Evolutionary conservation across 2,888 invertebrate species (phyloP).

Genomic region (Ichneumon xanthorius): DNA sequence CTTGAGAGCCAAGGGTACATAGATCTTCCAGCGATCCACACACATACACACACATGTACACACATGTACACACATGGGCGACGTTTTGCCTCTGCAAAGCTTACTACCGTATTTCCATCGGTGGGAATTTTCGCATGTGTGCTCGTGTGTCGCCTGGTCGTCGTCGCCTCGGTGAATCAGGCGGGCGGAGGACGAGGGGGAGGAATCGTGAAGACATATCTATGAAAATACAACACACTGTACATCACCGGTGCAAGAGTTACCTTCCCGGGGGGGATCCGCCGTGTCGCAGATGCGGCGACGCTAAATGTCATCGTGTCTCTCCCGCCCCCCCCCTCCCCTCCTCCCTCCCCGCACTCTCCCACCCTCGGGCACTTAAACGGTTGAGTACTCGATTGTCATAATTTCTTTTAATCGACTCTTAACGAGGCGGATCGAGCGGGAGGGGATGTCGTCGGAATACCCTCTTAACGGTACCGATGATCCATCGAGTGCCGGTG

Average conservation of each 20-base stretch:
- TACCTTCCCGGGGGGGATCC: constrained; percentile 71
- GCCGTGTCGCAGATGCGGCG: constrained; percentile 72
- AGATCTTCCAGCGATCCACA: constrained; percentile 59
- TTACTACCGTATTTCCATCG: constrained; percentile 23
- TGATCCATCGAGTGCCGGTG: neutral
- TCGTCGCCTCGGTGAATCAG: constrained; percentile 9
- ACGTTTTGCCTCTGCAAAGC: neutral
- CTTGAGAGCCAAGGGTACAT: constrained; percentile 66
- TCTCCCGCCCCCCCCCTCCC: constrained; percentile 44
- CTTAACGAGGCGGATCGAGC: neutral
- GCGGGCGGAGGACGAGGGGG: constrained; percentile 3
- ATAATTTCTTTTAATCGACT: constrained; percentile 63
- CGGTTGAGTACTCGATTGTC: constrained; percentile 70
- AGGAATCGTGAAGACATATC: constrained; percentile 43
- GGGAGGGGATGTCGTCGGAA: neutral
- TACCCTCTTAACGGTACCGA: neutral
- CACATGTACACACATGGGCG: constrained; percentile 2
- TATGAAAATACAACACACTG: constrained; percentile 44
- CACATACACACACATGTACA: constrained; percentile 14
- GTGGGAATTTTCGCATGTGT: constrained; percentile 30
- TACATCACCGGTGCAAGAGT: constrained; percentile 43
- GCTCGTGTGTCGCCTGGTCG: constrained; percentile 39
- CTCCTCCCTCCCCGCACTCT: neutral
- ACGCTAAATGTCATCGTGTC: constrained; percentile 83
- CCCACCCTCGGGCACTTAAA: constrained; percentile 26